phyloP scores from a whole-genome alignment of 1,140 invertebrate species.

The Papilio polyxenes region DNA sequence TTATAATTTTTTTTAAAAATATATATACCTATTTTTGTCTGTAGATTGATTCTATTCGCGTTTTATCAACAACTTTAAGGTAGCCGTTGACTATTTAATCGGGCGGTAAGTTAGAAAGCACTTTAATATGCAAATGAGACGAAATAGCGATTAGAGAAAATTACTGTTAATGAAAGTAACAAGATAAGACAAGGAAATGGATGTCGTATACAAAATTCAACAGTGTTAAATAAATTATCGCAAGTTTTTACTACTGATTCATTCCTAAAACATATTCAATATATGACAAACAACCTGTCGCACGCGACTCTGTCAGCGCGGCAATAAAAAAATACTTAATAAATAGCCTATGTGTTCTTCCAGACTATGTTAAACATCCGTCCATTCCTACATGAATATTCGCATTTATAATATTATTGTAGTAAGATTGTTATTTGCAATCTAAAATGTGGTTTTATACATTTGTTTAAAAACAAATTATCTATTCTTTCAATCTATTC shows the following conservation, averaged over 20 bases:
- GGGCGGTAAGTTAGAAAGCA: conserved; percentile 21
- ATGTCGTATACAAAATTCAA: background rate
- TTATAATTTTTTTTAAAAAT: background rate
- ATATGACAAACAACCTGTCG: no score
- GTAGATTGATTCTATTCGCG: background rate
- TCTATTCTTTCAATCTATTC: no score
- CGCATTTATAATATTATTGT: no score
- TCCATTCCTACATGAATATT: no score
- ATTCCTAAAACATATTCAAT: background rate
- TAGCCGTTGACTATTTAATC: background rate
- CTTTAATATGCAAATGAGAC: conserved; percentile 31
- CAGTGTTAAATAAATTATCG: background rate
- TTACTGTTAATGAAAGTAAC: conserved; percentile 35
- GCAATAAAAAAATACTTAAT: no score
- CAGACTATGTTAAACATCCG: no score
- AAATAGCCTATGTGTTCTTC: no score
- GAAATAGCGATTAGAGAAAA: conserved; percentile 22
- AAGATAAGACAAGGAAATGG: conserved; percentile 14
- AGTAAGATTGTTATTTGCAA: no score
- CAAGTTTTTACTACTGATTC: background rate
- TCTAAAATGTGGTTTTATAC: no score
- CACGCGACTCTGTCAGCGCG: no score
- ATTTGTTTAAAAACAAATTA: no score
- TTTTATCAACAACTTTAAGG: background rate
- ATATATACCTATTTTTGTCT: background rate